Conservation (phyloP, 2,888 invertebrate species). For the Apodemia hepburni region DNA sequence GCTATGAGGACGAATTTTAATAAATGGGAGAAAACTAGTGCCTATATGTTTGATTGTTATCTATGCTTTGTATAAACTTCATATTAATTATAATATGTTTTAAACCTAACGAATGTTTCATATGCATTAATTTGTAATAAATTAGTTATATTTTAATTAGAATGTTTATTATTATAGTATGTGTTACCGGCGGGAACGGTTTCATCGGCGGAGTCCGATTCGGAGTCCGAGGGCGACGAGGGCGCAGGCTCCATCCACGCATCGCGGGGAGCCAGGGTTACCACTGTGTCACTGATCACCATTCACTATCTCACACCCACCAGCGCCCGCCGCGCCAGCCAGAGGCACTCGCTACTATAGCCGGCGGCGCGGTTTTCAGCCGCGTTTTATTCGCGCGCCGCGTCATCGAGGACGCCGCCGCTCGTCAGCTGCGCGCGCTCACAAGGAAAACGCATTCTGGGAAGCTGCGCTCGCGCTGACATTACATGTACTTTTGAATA, state of each 20-base stretch:
- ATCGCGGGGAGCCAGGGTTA: constrained; percentile 69
- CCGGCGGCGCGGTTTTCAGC: constrained; percentile 47
- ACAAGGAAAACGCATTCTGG: constrained; percentile 74
- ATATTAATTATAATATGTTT: no score
- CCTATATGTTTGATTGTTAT: no score
- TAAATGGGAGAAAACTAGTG: no score
- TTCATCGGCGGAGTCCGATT: constrained; percentile 53
- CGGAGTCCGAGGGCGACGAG: constrained; percentile 46
- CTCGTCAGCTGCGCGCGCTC: constrained; percentile 51
- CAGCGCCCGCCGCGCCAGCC: constrained; percentile 9
- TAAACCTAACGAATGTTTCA: no score
- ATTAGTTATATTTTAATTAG: no score
- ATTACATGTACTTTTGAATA: neutral
- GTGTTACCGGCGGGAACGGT: constrained; percentile 76
- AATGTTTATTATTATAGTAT: neutral
- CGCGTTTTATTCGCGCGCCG: constrained; percentile 53
- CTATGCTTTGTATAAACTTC: no score
- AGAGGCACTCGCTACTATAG: constrained; percentile 48
- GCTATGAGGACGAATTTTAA: no score
- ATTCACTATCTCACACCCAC: neutral
- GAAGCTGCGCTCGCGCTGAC: constrained; percentile 48
- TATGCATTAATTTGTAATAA: no score
- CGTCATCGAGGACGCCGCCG: constrained; percentile 66
- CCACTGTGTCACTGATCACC: constrained; percentile 17
- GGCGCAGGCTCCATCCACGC: constrained; percentile 66